Conservation (phyloP, 1,140 invertebrate species). For the Drosophila murphyi region DNA sequence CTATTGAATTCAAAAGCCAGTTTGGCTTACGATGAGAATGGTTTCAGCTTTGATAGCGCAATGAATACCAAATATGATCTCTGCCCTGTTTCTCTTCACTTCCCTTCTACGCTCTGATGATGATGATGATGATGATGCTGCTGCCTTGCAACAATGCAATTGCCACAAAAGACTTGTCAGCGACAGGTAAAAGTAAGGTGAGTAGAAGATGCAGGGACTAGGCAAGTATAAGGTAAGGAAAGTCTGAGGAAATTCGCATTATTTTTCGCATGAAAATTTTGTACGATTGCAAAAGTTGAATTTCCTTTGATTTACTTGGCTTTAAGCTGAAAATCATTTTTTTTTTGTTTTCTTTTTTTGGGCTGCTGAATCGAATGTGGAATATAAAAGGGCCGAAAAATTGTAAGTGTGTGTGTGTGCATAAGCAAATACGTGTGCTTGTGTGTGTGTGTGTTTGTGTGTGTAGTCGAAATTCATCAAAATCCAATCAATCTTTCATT, state of each 20-base stretch:
- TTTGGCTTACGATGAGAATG: constrained; percentile 4
- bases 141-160: constrained; percentile 14
- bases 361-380: constrained; percentile 9
- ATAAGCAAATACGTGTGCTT: neutral
- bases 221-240: neutral
- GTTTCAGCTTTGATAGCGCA: neutral
- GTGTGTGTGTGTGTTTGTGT: constrained; percentile 33
- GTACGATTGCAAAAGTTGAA: constrained; percentile 21
- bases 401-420: constrained; percentile 5
- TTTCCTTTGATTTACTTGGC: constrained; percentile 65
- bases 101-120: too few species aligned
- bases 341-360: constrained; percentile 10
- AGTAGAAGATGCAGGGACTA: neutral
- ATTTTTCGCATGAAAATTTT: constrained; percentile 22
- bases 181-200: neutral
- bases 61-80: constrained; percentile 11
- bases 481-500: constrained; percentile 82
- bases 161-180: constrained; percentile 1
- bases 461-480: constrained; percentile 77
- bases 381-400: constrained; percentile 33
- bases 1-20: neutral
- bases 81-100: neutral
- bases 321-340: constrained; percentile 71
- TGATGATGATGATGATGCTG: neutral
- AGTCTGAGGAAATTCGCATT: constrained; percentile 26